Evolutionary conservation across 1,140 invertebrate genomes (phyloP).

Genomic region (Polypedilum vanderplanki): DNA sequence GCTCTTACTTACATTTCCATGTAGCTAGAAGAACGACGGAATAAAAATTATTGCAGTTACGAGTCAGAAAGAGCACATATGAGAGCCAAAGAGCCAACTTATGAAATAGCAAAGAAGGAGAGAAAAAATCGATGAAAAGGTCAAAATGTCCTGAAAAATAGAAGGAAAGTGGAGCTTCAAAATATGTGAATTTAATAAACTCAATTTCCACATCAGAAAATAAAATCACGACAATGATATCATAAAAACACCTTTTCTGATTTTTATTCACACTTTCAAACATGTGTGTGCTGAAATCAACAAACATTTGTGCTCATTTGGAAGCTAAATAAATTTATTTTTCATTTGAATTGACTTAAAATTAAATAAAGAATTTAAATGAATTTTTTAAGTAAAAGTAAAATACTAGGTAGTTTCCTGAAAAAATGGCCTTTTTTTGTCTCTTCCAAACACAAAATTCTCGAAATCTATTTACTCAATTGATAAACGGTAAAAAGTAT

Average conservation of each 20-base stretch:
- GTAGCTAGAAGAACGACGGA: background rate
- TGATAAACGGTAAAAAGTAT: too few species aligned
- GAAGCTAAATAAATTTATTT: too few species aligned
- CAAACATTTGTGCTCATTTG: too few species aligned
- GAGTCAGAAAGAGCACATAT: background rate
- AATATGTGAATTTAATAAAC: conserved; percentile 14
- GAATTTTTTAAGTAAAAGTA: too few species aligned
- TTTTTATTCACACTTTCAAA: background rate
- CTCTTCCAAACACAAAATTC: too few species aligned
- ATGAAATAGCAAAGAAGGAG: background rate
- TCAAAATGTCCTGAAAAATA: background rate
- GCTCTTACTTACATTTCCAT: background rate
- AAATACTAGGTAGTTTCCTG: too few species aligned
- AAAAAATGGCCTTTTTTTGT: too few species aligned
- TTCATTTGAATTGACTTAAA: too few species aligned
- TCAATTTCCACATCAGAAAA: background rate
- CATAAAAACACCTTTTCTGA: background rate
- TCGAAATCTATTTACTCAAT: too few species aligned
- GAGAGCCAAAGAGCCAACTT: background rate
- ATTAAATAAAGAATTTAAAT: too few species aligned
- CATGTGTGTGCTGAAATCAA: background rate
- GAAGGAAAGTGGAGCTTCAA: background rate
- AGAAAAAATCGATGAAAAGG: conserved; percentile 5
- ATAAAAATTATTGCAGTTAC: background rate
- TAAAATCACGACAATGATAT: background rate